phyloP scores from a whole-genome alignment of 2,797 vertebrate genomes.

The Micropoecilia bifurca region DNA sequence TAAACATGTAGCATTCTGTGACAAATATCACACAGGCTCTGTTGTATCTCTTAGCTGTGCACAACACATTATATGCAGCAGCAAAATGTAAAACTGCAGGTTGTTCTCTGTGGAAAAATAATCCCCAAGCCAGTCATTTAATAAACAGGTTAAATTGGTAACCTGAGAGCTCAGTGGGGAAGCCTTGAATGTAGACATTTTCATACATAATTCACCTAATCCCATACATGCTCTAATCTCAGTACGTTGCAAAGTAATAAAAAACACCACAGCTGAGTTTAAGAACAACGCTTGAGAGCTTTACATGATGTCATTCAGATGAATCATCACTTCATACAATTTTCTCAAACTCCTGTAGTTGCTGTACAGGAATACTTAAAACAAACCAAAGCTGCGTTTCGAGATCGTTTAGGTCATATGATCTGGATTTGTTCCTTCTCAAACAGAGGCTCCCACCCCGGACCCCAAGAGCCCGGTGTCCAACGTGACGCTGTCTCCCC shows the following conservation, averaged over 20 bases:
- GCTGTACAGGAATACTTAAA: not conserved
- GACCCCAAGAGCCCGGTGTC: slow-evolving; percentile 60
- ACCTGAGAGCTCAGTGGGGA: not conserved
- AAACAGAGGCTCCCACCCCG: slow-evolving; percentile 71
- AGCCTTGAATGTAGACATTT: slow-evolving; percentile 15
- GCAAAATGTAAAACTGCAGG: not conserved
- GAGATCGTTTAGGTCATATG: not conserved
- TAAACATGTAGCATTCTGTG: not conserved
- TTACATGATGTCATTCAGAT: slow-evolving; percentile 19
- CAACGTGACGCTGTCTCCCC: slow-evolving; percentile 72
- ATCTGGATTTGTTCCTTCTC: not conserved
- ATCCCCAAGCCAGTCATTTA: not conserved
- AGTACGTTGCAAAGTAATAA: slow-evolving; percentile 40
- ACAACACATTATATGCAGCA: not conserved
- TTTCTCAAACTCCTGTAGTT: not conserved
- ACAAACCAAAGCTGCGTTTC: not conserved
- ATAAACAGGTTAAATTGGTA: not conserved
- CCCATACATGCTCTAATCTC: slow-evolving; percentile 71
- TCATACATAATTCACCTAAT: slow-evolving; percentile 56
- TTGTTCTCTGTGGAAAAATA: not conserved
- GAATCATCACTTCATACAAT: not conserved
- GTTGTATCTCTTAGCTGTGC: not conserved
- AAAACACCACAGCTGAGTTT: slow-evolving; percentile 38
- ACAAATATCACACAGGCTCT: not conserved
- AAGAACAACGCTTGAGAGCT: slow-evolving; percentile 25